A percentile compares a stretch with the other conserved stretches of the same genome.
Evolutionary conservation across 1,140 invertebrate genomes (phyloP).

Genomic region (Campoletis sonorensis): DNA sequence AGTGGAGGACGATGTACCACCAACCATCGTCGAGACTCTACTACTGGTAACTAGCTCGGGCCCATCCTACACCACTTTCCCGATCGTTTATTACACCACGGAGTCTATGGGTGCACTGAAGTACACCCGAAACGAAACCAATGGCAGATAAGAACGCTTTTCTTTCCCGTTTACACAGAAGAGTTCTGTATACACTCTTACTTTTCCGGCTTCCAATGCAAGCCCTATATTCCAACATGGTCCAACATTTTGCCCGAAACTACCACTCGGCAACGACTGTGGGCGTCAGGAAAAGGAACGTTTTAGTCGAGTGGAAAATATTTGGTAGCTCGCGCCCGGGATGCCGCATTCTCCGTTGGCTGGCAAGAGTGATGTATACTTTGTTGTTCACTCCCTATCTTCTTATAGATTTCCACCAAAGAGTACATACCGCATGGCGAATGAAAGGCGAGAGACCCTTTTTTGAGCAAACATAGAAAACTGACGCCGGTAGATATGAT

Average conservation of each 20-base stretch:
- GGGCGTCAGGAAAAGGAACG: background rate
- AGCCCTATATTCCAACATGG: background rate
- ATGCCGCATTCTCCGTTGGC: background rate
- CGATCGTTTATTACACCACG: constrained; percentile 40
- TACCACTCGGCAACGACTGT: background rate
- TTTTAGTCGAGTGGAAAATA: constrained; percentile 38
- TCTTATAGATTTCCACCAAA: constrained; percentile 16
- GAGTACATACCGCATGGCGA: background rate
- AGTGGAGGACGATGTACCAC: background rate
- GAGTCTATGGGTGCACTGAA: constrained; percentile 32
- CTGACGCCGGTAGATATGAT: constrained; percentile 39
- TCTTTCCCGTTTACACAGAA: background rate
- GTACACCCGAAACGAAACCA: constrained; percentile 34
- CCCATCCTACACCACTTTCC: constrained; percentile 35
- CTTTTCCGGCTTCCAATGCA: constrained; percentile 1
- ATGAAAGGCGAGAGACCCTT: constrained; percentile 37
- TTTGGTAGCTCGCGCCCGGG: background rate
- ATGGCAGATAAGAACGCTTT: constrained; percentile 43
- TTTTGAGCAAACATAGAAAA: constrained; percentile 40
- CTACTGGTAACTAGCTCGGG: constrained; percentile 39
- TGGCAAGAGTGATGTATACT: constrained; percentile 17
- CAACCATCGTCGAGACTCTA: constrained; percentile 14
- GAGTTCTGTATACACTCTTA: background rate
- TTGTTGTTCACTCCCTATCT: constrained; percentile 29
- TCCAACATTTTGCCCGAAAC: constrained; percentile 32